A percentile compares a stretch with the other conserved stretches of the same genome.
Conservation (phyloP, 1,140 invertebrate species). For the Octopus sinensis region DNA sequence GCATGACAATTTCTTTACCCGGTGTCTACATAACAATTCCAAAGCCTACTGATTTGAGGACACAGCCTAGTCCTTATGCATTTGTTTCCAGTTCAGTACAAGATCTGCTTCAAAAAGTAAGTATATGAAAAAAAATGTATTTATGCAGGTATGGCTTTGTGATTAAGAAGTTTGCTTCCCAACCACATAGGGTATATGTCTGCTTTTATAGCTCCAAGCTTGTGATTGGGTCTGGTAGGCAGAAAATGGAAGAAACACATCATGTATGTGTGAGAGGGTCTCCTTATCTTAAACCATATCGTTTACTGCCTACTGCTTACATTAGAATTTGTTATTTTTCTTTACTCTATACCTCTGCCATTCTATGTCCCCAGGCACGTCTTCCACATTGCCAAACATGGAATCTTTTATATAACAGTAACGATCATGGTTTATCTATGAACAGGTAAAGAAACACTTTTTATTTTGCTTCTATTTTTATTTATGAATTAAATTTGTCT, state of each 20-base stretch:
- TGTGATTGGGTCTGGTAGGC: too few species aligned
- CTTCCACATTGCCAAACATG: constrained; percentile 61
- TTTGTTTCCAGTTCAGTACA: neutral
- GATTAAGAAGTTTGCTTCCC: too few species aligned
- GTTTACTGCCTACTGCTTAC: too few species aligned
- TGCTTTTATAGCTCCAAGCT: too few species aligned
- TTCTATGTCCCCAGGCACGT: constrained; percentile 32
- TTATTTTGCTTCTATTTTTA: neutral
- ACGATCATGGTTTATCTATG: constrained; percentile 77
- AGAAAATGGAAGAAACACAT: too few species aligned
- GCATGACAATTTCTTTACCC: constrained; percentile 43
- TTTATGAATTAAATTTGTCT: neutral
- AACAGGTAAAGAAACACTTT: constrained; percentile 65
- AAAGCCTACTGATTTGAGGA: neutral
- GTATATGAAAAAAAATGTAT: too few species aligned
- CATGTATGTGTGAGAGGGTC: too few species aligned
- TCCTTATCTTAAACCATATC: too few species aligned
- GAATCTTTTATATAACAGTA: constrained; percentile 78
- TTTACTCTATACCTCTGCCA: too few species aligned
- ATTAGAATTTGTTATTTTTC: too few species aligned
- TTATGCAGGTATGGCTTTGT: too few species aligned
- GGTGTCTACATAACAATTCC: constrained; percentile 31
- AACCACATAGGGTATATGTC: too few species aligned
- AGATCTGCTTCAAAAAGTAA: neutral
- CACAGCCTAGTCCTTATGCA: neutral